Evolutionary conservation across 2,888 invertebrate genomes (phyloP), one percentile per base, ranked within the genome.

Genomic region (Apocheima hispidaria): DNA sequence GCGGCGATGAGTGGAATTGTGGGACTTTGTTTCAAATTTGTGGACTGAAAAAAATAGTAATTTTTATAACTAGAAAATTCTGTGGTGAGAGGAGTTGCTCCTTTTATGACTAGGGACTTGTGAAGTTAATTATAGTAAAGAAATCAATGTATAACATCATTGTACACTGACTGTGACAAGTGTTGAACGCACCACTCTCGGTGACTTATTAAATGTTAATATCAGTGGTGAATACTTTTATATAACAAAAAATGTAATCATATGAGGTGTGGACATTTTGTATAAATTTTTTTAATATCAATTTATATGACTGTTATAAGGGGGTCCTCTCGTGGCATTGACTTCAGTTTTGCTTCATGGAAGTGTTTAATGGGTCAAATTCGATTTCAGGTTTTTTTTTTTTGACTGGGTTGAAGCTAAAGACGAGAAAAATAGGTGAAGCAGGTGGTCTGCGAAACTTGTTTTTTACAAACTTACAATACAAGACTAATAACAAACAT

Each of bases 11-110:
- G 89, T 90, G 88, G 79, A 86, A 87, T 88, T 84, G 92, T 91
- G 92, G n/a, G 88, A 92, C 92, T 90, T 90, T 85, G 81, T 91
- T 92, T 90, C 86, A 92, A 92, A 92, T 91, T 92, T 84, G 90
- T 92, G 92, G 90, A 92, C 92, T 89, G 82, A 90, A 84, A 55
- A 43, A 84, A 88, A 88, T 86, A 85, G 90, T 90, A 90, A 91
- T 92, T 90, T 87, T 90, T 89, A 90, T 88, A 89, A 84, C 88
- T 88, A 90, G 88, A 81, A 88, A 91, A 88, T 87, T 91, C 89
- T 92, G 90, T 92, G 92, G 90, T 86, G 91, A 87, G 91, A 90
- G 90, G 91, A 87, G 90, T 91, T 90, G 80, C 87, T 91, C 90
- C 89, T 87, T 52, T 86, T 83, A 65, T 78, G 75, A 82, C 79